These are phyloP conservation scores for Bruchidius siliquastri DNA, from an alignment of 2,888 invertebrate species.

Conservation along the genomic window DNA sequence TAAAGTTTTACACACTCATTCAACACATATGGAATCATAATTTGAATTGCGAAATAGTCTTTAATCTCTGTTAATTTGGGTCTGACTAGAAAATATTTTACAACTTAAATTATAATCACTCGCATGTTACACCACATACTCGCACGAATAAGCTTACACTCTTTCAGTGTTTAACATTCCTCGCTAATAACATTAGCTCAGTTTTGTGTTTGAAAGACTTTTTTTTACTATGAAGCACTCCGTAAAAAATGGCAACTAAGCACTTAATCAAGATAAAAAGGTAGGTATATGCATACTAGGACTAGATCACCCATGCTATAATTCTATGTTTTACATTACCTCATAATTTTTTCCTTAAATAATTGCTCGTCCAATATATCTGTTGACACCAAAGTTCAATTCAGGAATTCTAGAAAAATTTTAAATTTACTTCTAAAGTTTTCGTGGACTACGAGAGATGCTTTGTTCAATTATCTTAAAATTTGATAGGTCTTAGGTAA, in stretches of 20 bases:
- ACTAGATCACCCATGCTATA: neutral
- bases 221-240: neutral
- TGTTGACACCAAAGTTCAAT: too few relatives aligned
- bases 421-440: too few relatives aligned
- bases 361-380: neutral
- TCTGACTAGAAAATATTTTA: too few relatives aligned
- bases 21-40: too few relatives aligned
- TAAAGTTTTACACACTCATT: too few relatives aligned
- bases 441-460: too few relatives aligned
- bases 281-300: neutral
- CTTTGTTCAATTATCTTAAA: too few relatives aligned
- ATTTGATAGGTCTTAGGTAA: too few relatives aligned
- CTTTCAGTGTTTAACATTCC: neutral
- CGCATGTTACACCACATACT: neutral
- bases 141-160: neutral
- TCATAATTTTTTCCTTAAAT: neutral
- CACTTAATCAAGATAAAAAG: neutral
- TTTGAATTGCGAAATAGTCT: too few relatives aligned
- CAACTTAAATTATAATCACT: neutral
- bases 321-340: neutral
- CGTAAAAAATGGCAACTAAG: neutral
- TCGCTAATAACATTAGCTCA: neutral
- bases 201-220: neutral
- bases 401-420: too few relatives aligned
- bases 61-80: too few relatives aligned